Evolutionary conservation across 2,888 invertebrate genomes (phyloP).

Genomic region (Flexamia atlantica): DNA sequence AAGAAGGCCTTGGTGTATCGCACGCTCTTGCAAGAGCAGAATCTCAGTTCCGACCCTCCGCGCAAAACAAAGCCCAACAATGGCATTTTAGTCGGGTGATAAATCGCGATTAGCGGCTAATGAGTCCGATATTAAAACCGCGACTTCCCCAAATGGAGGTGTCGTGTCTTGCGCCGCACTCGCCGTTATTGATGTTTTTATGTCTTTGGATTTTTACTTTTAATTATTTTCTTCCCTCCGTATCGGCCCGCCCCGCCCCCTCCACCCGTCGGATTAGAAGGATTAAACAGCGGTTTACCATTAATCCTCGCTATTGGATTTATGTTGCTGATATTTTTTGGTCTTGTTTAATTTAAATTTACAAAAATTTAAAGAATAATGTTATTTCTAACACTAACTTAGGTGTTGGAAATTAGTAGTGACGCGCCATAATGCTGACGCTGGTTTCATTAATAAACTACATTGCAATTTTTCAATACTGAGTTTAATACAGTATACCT

Average conservation of each 20-base stretch:
- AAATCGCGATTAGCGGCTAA: constrained; percentile 33
- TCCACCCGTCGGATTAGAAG: neutral
- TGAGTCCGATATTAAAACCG: neutral
- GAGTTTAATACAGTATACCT: too few species aligned
- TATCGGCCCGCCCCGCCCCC: neutral
- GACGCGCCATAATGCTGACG: too few species aligned
- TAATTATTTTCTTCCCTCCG: constrained; percentile 47
- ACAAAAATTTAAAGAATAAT: too few species aligned
- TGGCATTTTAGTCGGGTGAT: constrained; percentile 24
- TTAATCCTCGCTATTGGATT: constrained; percentile 17
- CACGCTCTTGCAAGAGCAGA: too few species aligned
- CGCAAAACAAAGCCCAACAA: neutral
- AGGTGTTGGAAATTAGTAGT: too few species aligned
- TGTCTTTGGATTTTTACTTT: constrained; percentile 23
- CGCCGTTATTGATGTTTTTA: constrained; percentile 44
- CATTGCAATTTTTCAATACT: too few species aligned
- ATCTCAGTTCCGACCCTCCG: neutral
- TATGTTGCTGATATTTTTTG: constrained; percentile 22
- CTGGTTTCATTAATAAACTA: too few species aligned
- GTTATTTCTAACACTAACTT: too few species aligned
- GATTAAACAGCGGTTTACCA: neutral
- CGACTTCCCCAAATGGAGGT: constrained; percentile 30
- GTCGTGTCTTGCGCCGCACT: constrained; percentile 13
- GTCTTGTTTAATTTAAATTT: too few species aligned
- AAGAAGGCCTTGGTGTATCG: too few species aligned